A percentile compares a stretch with the other conserved stretches of the same genome.
phyloP scores from a whole-genome alignment of 1,140 invertebrate genomes.

The Druon quercuslanigerum region DNA sequence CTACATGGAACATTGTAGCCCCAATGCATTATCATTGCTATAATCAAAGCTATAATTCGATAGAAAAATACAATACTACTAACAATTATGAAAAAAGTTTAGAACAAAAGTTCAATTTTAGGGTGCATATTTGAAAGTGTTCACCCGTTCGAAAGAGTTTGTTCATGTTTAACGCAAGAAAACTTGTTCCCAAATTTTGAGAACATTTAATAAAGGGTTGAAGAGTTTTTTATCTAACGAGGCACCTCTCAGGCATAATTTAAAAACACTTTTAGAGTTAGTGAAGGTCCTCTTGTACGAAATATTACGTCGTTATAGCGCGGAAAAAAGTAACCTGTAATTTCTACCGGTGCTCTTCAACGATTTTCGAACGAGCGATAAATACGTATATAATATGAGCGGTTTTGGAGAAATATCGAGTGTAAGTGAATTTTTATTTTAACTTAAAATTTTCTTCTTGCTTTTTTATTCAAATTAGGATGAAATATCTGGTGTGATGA shows the following conservation, averaged over 20 bases:
- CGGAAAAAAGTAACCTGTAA: constrained; percentile 28
- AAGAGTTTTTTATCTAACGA: background rate
- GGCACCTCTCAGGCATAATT: background rate
- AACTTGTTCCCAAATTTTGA: background rate
- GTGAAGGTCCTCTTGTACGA: constrained; percentile 9
- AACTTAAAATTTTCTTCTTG: no score
- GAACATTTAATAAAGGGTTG: background rate
- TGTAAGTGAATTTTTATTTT: constrained; percentile 24
- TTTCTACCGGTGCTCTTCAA: constrained; percentile 16
- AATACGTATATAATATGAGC: background rate
- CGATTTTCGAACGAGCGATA: constrained; percentile 19
- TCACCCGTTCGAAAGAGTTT: background rate
- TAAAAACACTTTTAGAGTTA: constrained; percentile 22
- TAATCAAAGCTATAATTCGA: background rate
- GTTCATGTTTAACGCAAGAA: background rate
- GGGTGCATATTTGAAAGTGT: background rate
- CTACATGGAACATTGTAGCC: no score
- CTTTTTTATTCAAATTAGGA: no score
- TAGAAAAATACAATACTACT: background rate
- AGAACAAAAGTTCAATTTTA: background rate
- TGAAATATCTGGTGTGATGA: no score
- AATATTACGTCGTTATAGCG: constrained; percentile 7
- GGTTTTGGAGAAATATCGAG: background rate
- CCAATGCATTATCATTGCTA: no score
- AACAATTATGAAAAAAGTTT: constrained; percentile 12